A percentile compares a stretch with the other conserved stretches of the same genome.
These are phyloP conservation scores for Pseudocheirus occidentalis DNA, from an alignment of 2,797 vertebrate genomes.

Conservation along the genomic window DNA sequence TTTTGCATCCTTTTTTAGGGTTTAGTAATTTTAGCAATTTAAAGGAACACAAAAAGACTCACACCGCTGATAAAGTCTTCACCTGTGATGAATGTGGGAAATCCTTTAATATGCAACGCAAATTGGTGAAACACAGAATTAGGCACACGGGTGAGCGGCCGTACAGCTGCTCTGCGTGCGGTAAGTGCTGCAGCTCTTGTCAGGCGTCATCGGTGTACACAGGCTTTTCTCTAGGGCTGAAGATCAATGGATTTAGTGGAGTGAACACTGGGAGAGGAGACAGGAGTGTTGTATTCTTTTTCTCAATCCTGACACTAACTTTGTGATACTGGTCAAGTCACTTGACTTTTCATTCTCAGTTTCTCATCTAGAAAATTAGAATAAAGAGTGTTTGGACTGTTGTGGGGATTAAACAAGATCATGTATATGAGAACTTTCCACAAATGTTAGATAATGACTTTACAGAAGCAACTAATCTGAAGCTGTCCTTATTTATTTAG, in stretches of 20 bases:
- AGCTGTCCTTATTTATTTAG: not conserved
- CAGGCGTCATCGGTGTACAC: not conserved
- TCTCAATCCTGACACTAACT: fast-evolving
- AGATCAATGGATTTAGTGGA: not conserved
- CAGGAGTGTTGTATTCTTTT: fast-evolving
- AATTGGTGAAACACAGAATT: conserved; percentile 94
- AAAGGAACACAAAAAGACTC: conserved; percentile 98
- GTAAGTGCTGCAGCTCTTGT: conserved; percentile 79
- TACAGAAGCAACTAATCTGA: not conserved
- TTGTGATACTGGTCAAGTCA: fast-evolving
- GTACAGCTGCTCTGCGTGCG: conserved; percentile 95
- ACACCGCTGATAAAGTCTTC: conserved; percentile 93
- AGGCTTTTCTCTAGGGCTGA: not conserved
- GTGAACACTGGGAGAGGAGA: fast-evolving
- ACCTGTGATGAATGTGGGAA: conserved; percentile 98
- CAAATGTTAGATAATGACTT: not conserved
- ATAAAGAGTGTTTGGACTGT: not conserved
- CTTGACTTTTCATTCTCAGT: not conserved
- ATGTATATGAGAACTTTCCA: not conserved
- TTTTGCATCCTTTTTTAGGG: conserved; percentile 83
- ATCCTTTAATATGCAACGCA: conserved; percentile 97
- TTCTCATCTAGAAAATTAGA: not conserved
- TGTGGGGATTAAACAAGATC: not conserved
- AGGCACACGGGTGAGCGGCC: conserved; percentile 94
- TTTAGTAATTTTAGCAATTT: conserved; percentile 98